Percentiles rank a stretch among this genome's conserved stretches.
phyloP scores from a whole-genome alignment of 1,140 invertebrate species.

The Anastrepha ludens region DNA sequence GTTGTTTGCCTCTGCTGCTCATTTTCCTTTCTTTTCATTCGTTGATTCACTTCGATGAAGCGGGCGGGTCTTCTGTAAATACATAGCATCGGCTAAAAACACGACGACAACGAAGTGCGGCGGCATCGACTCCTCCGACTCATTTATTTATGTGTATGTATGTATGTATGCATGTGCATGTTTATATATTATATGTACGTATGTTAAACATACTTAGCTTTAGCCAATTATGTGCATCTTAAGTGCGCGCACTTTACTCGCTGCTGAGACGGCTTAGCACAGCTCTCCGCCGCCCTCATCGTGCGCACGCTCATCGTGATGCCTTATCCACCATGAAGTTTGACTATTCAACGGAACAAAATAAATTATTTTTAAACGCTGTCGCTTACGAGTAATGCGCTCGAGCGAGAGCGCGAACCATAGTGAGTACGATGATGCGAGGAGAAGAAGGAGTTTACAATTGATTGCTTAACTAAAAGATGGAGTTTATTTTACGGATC shows the following conservation, averaged over 20 bases:
- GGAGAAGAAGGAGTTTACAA: not conserved
- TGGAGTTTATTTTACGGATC: slow-evolving; percentile 8
- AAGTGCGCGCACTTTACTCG: not conserved
- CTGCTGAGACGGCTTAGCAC: not conserved
- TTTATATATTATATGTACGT: not conserved
- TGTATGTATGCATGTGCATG: not conserved
- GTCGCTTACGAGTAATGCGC: not conserved
- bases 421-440: not conserved
- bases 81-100: slow-evolving; percentile 43
- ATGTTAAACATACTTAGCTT: not conserved
- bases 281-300: not conserved
- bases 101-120: not conserved
- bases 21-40: slow-evolving; percentile 58
- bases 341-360: not conserved
- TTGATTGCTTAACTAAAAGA: slow-evolving; percentile 37
- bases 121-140: slow-evolving; percentile 37
- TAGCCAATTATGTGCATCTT: slow-evolving; percentile 46
- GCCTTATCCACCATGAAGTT: slow-evolving; percentile 4
- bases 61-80: slow-evolving; percentile 58
- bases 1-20: slow-evolving; percentile 15
- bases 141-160: not conserved
- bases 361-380: slow-evolving; percentile 1
- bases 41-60: slow-evolving; percentile 58
- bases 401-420: slow-evolving; percentile 12
- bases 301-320: not conserved